Base-by-base conservation (phyloP, 2,113 vertebrate genomes). In the Garra rufa region DNA sequence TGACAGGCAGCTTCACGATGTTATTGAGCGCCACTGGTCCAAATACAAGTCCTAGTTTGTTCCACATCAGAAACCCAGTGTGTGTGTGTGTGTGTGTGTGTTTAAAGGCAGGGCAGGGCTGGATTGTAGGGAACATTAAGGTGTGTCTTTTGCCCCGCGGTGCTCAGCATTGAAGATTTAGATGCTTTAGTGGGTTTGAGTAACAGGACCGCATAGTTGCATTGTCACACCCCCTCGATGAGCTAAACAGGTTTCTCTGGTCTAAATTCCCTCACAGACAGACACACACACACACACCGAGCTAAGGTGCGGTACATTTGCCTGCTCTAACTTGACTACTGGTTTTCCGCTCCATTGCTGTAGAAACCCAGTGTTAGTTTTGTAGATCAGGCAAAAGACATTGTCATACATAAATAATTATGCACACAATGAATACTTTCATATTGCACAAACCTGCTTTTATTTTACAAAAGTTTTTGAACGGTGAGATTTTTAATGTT, bases 161-260 rank as follows among this genome's bases (percentile, higher is more conserved):
- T 81, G 67, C 67, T 85, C 15, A 48, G 48, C 59, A 77, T 69
- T 81, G 79, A 63, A 76, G 81, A 80, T 77, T 84, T 55, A 59
- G 65, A 77, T 57, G 70, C 85, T 81, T 77, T 55, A 81, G 81
- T 81, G 69, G 26, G 50, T 83, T 73, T 75, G 67, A 78, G 61
- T 73, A 76, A 83, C 34, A 83, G 81, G 44, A 70, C 48, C 24
- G 43, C 48, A 73, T 75, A 83, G 70, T 83, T 88, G 71, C 83
- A 82, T 80, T 81, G 52, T 85, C 84, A 85, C 84, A 85, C 41
- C 43, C 76, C 50, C 24, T 63, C 10, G 11, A 19, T 73, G 44
- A 83, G 67, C 34, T 17, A 92, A 95, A 93, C 93, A 15, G 90
- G 93, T 94, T 94, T 90, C 87, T 94, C 93, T 90, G 91, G 92